A percentile compares a stretch with the other conserved stretches of the same genome.
Evolutionary conservation across 2,888 invertebrate genomes (phyloP).

Genomic region (Heliothis peltigera): DNA sequence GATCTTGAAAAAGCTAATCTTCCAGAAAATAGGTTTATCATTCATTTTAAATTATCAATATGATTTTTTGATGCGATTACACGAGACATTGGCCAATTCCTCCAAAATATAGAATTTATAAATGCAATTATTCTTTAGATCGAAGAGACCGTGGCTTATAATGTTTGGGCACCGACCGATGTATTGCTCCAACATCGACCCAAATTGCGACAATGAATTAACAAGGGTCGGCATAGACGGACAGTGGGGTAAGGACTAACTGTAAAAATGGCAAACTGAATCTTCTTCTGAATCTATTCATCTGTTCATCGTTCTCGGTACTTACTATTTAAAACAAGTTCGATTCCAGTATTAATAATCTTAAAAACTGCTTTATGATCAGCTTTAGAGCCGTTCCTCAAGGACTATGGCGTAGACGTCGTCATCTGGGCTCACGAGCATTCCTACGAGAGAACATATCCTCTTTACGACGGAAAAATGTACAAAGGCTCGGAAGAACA

Average conservation of each 20-base stretch:
- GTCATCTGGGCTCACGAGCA: constrained; percentile 99
- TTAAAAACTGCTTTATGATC: background rate
- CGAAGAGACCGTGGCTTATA: constrained; percentile 94
- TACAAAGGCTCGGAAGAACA: constrained; percentile 89
- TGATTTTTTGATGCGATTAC: no score
- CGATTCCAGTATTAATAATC: no score
- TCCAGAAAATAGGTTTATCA: constrained; percentile 92
- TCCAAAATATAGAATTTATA: background rate
- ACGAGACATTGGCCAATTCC: no score
- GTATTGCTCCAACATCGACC: constrained; percentile 96
- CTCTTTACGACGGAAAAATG: constrained; percentile 95
- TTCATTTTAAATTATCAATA: background rate
- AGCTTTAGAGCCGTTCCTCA: constrained; percentile 91
- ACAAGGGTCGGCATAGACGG: constrained; percentile 92
- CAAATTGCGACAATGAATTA: constrained; percentile 93
- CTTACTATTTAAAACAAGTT: no score
- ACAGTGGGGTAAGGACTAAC: constrained; percentile 87
- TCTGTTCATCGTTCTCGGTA: no score
- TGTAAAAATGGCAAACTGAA: background rate
- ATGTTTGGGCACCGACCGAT: constrained; percentile 96
- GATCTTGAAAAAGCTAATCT: constrained; percentile 94
- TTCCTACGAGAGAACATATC: constrained; percentile 98
- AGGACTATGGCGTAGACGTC: constrained; percentile 97
- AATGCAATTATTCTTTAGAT: constrained; percentile 76
- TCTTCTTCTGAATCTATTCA: no score